These are phyloP conservation scores for Oncorhynchus gorbuscha DNA, from an alignment of 2,113 vertebrate species.

Conservation along the genomic window DNA sequence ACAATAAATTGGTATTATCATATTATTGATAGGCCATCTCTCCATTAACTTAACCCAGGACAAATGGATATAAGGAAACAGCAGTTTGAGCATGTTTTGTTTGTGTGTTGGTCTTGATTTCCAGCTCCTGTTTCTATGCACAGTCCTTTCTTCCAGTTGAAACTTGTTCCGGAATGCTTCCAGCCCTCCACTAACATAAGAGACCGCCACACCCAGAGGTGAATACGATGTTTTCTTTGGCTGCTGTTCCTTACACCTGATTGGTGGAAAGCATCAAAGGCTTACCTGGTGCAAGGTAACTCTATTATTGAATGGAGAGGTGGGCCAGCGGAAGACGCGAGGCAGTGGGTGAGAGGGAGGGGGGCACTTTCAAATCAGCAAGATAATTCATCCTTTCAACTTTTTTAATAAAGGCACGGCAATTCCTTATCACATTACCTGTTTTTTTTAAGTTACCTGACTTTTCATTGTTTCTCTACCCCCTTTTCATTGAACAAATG, in stretches of 20 bases:
- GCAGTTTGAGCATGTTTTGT: no score
- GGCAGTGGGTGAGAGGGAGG: neutral
- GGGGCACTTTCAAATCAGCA: neutral
- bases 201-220: constrained; percentile 46
- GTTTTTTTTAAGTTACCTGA: neutral
- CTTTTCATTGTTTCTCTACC: neutral
- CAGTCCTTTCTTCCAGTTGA: constrained; percentile 15
- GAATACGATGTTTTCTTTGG: constrained; percentile 5
- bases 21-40: no score
- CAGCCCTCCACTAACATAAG: neutral
- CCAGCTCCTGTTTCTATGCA: no score
- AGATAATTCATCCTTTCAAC: neutral
- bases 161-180: constrained; percentile 27
- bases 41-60: no score
- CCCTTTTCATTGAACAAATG: neutral
- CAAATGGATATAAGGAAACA: no score
- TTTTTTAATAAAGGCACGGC: neutral
- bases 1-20: no score
- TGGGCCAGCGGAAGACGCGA: fast-evolving
- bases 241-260: neutral
- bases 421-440: constrained; percentile 1
- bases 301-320: neutral
- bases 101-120: no score
- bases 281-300: neutral
- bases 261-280: neutral